Evolutionary conservation across 2,888 invertebrate genomes (phyloP), one percentile per base, ranked within the genome.

Genomic region (Himalopsyche tibetana): DNA sequence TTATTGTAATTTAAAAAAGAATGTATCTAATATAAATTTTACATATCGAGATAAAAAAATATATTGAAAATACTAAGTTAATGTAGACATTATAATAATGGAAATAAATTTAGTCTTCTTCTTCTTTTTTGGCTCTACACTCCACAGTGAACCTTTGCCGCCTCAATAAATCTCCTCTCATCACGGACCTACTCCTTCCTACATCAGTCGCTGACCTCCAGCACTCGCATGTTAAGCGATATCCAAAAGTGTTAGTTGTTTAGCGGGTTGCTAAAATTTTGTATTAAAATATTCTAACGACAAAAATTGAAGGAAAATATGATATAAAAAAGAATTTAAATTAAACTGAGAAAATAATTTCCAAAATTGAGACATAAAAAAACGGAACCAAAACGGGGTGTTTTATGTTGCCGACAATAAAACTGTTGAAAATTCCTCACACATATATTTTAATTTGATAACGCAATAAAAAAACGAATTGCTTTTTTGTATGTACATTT

Each of bases 401-500:
- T 28, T 63, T 63, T 63, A 19, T 63, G 19, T 19, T 63, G 63
- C 19, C 19, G 63, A 63, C 19, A 63, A 19, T 19, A 28, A 63
- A 63, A 63, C 5, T 63, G 63, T 28, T 63, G 63, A 28, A n/a
- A 63, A 63, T 63, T 63, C 28, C 19, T 19, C n/a, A 56, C n/a
- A 17, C 63, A 63, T 63, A 63, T 63, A 63, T 63, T 63, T 63
- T 19, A 63, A 63, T 63, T 19, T 19, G 63, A 63, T 19, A 63
- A 19, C 11, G 28, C 11, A 63, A 63, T 19, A 19, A 63, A 63
- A 51, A 51, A 5, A 15, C 63, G 28, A 63, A 63, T 63, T 63
- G 63, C 63, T 51, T 63, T 63, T 63, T 63, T 63, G 63, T 63
- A 63, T 19, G 63, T 63, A 19, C n/a, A 63, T 63, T 63, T 63